Percentiles rank a stretch among this genome's conserved stretches.
phyloP scores from a whole-genome alignment of 2,797 vertebrate species.

The Nannoperca obscura region DNA sequence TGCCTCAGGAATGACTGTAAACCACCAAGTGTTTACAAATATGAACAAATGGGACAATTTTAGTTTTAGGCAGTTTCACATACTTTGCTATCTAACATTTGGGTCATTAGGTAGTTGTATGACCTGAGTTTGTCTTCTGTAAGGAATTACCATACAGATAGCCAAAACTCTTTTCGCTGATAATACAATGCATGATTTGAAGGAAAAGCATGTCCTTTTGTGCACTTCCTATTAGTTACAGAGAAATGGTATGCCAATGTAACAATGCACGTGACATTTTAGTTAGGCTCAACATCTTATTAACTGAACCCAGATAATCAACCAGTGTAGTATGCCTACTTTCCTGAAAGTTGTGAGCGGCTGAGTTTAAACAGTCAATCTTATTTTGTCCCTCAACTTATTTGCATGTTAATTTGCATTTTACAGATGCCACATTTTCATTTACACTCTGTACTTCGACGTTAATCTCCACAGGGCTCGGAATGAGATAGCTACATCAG shows the following conservation, averaged over 20 bases:
- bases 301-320: constrained; percentile 10
- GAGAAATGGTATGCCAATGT: constrained; percentile 2
- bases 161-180: constrained; percentile 11
- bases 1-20: constrained; percentile 40
- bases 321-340: neutral
- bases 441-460: constrained; percentile 30
- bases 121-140: constrained; percentile 20
- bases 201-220: neutral
- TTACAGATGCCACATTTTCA: constrained; percentile 34
- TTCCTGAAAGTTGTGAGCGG: constrained; percentile 4
- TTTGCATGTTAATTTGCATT: constrained; percentile 39
- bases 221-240: constrained; percentile 1
- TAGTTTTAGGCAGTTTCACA: constrained; percentile 29
- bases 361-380: constrained; percentile 28
- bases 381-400: constrained; percentile 10
- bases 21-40: constrained; percentile 48
- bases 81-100: constrained; percentile 17
- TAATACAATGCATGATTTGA: constrained; percentile 16
- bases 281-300: neutral
- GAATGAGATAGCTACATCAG: neutral
- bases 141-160: constrained; percentile 17
- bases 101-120: constrained; percentile 17
- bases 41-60: constrained; percentile 44
- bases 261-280: constrained; percentile 17
- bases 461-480: constrained; percentile 27